These are phyloP conservation scores for Neodiprion fabricii DNA, from an alignment of 1,140 invertebrate genomes.

Conservation along the genomic window DNA sequence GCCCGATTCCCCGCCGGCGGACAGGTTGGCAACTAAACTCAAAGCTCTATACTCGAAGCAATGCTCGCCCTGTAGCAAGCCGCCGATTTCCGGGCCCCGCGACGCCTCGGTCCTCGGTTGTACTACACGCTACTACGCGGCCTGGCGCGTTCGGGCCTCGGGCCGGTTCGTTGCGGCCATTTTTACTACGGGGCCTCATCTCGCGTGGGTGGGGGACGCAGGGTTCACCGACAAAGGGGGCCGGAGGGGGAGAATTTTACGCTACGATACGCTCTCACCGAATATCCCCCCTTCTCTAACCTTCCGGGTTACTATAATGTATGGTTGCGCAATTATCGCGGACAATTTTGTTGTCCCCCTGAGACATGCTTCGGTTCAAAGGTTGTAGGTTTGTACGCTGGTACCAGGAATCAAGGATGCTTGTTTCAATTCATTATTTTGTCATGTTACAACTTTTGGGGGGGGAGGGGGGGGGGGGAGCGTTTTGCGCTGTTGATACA, in stretches of 20 bases:
- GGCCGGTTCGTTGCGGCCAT: conserved; percentile 37
- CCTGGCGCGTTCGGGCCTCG: too few species aligned
- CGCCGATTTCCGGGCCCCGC: too few species aligned
- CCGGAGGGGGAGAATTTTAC: conserved; percentile 41
- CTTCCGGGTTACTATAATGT: conserved; percentile 15
- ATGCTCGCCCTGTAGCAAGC: neutral
- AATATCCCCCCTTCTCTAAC: conserved; percentile 3
- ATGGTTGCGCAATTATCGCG: neutral
- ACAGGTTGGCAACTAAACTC: conserved; percentile 39
- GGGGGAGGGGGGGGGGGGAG: too few species aligned
- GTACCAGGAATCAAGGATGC: too few species aligned
- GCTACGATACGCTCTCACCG: conserved; percentile 47
- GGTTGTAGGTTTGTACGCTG: too few species aligned
- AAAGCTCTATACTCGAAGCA: neutral
- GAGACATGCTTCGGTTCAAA: neutral
- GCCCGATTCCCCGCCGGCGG: conserved; percentile 40
- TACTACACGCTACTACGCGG: too few species aligned
- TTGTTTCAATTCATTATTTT: too few species aligned
- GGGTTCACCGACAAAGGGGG: conserved; percentile 43
- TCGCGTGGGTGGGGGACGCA: conserved; percentile 52
- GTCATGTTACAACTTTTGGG: too few species aligned
- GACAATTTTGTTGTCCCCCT: neutral
- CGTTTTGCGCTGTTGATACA: too few species aligned
- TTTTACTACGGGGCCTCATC: conserved; percentile 47
- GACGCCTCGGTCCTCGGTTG: too few species aligned